phyloP scores from a whole-genome alignment of 2,888 invertebrate species.

The Dolomedes plantarius region DNA sequence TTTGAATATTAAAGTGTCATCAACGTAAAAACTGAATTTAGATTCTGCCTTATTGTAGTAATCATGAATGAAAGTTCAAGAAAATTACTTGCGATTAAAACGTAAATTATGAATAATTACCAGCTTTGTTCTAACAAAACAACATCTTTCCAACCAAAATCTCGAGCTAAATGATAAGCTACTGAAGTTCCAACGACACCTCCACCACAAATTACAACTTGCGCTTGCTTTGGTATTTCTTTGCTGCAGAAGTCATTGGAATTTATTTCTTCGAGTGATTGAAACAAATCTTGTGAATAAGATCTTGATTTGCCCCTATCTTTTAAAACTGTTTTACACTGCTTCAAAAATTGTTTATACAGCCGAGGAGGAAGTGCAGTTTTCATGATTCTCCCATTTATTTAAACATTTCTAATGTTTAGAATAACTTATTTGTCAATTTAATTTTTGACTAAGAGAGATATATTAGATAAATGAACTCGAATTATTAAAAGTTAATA shows the following conservation, averaged over 20 bases:
- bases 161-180: constrained; percentile 89
- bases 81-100: no score
- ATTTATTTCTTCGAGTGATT: not conserved
- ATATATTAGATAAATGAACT: no score
- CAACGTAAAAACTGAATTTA: no score
- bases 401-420: no score
- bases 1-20: no score
- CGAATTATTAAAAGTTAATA: no score
- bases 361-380: not conserved
- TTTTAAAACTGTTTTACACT: constrained; percentile 12
- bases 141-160: constrained; percentile 87
- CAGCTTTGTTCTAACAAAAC: constrained; percentile 90
- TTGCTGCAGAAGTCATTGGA: constrained; percentile 43
- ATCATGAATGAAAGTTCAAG: no score
- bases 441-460: no score
- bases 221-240: constrained; percentile 80
- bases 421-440: no score
- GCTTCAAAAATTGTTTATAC: constrained; percentile 16
- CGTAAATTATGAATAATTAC: no score
- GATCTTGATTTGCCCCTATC: not conserved
- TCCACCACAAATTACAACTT: constrained; percentile 92
- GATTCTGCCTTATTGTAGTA: no score
- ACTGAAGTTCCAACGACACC: constrained; percentile 94
- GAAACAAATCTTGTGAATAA: constrained; percentile 22
- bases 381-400: not conserved